Base-by-base conservation (phyloP, 2,797 vertebrate genomes). In the Rhinophrynus dorsalis region DNA sequence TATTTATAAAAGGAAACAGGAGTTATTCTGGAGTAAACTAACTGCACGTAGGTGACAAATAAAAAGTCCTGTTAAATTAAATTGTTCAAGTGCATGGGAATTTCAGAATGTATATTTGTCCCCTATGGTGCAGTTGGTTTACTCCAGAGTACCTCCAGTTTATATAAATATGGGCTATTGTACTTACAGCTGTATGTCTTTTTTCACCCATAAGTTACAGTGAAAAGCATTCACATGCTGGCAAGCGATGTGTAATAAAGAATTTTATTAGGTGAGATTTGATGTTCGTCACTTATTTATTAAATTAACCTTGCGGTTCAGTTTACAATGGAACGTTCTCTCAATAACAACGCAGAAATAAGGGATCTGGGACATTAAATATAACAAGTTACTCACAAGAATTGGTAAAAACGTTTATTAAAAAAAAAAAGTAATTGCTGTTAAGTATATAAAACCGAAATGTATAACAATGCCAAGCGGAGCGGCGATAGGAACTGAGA, bases 191-290 rank as follows among this genome's bases (percentile, higher is more conserved):
- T n/a, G n/a, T n/a, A n/a, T n/a, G n/a, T n/a, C n/a, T n/a, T 60
- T 68, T 17, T 52, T 30, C 20, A 6, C 17, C 44, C 18, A 42
- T 21, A 27, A 42, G 13, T 13, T 64, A 26, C 18, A 23, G 26
- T 51, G 4, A 59, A 45, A 51, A 71, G 37, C 24, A 38, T 64
- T 50, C 13, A 17, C 13, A 51, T 44, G 17, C 61, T 65, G 68
- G 68, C 68, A 65, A 51, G 44, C 42, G 33, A 33, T 11, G 44
- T 51, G 33, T 27, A 72, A 58, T 72, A 58, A 58, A 64, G 61
- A 10, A 13, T 58, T 72, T 72, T 65, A 72, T 55, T 38, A 72
- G 29, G 68, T 65, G 68, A 20, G 17, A 64, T 64, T 58, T 40
- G 44, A 44, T 50, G 44, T 17, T 21, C 26, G 33, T 57, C 26